Percentiles rank a stretch among this genome's conserved stretches.
Evolutionary conservation across 2,113 vertebrate genomes (phyloP).

Genomic region (Pangasianodon gigas): DNA sequence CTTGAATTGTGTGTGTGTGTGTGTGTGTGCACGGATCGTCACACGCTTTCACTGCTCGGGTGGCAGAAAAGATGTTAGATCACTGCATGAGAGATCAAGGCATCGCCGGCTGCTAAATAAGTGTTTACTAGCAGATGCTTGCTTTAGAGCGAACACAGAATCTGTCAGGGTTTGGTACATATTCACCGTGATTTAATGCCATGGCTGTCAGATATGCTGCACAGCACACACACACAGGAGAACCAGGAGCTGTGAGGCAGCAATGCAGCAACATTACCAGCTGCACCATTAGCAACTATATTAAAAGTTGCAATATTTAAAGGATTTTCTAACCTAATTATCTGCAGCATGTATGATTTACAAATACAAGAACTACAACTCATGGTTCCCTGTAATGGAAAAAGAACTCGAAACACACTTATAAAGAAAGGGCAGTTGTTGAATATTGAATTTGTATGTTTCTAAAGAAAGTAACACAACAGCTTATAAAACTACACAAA

Average conservation of each 20-base stretch:
- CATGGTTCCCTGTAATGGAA: too few relatives aligned
- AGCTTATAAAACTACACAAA: too few relatives aligned
- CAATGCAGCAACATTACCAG: neutral
- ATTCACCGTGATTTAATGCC: neutral
- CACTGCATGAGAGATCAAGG: slow-evolving; percentile 1
- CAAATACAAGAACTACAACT: too few relatives aligned
- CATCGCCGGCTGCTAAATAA: neutral
- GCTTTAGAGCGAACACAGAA: neutral
- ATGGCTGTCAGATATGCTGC: neutral
- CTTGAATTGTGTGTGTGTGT: neutral
- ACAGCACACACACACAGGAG: neutral
- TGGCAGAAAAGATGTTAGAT: neutral
- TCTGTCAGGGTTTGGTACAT: neutral
- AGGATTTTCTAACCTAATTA: too few relatives aligned
- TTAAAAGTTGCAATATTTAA: too few relatives aligned
- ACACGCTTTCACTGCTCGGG: neutral
- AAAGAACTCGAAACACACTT: too few relatives aligned
- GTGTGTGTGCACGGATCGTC: neutral
- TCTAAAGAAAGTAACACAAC: too few relatives aligned
- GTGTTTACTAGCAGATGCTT: neutral
- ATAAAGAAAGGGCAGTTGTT: too few relatives aligned
- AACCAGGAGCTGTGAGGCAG: neutral
- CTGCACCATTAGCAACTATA: neutral
- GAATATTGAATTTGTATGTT: too few relatives aligned
- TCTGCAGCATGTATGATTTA: too few relatives aligned